Percentiles rank a stretch among this genome's conserved stretches.
Conservation (phyloP, 2,888 invertebrate species). For the Stenodema calcarata region DNA sequence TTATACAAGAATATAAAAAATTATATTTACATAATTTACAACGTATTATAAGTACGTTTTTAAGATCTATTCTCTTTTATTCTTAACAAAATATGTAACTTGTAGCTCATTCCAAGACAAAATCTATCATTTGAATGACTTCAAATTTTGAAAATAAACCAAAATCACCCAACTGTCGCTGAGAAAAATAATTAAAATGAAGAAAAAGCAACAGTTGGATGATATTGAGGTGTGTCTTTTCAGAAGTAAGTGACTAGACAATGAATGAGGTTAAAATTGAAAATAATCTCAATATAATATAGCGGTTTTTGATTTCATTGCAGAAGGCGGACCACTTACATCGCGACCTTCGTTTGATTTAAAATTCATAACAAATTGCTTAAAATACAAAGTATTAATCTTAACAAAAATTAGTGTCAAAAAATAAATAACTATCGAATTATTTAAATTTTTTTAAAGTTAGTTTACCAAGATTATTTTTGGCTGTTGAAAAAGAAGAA, state of each 20-base stretch:
- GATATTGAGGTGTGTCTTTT: constrained; percentile 20
- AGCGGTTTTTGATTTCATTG: not conserved
- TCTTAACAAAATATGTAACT: not conserved
- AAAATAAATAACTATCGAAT: not conserved
- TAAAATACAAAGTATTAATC: not conserved
- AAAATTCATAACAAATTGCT: not conserved
- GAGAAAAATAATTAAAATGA: not conserved
- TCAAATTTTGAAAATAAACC: not conserved
- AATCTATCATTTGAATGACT: not conserved
- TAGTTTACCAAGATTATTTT: not conserved
- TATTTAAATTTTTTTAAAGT: constrained; percentile 8
- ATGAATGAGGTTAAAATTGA: constrained; percentile 45
- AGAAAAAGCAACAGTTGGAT: not conserved
- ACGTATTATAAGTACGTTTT: constrained; percentile 43
- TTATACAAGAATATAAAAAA: constrained; percentile 37
- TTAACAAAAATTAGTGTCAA: constrained; percentile 5
- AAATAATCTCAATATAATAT: constrained; percentile 19
- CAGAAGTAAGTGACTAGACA: constrained; percentile 45
- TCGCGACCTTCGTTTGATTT: not conserved
- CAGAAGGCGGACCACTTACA: not conserved
- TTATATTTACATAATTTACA: constrained; percentile 34
- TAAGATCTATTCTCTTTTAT: constrained; percentile 25
- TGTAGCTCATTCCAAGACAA: not conserved
- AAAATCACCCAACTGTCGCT: not conserved
- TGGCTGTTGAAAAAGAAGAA: not conserved